Evolutionary conservation across 2,888 invertebrate species (phyloP).

Genomic region (Spialia ferax): DNA sequence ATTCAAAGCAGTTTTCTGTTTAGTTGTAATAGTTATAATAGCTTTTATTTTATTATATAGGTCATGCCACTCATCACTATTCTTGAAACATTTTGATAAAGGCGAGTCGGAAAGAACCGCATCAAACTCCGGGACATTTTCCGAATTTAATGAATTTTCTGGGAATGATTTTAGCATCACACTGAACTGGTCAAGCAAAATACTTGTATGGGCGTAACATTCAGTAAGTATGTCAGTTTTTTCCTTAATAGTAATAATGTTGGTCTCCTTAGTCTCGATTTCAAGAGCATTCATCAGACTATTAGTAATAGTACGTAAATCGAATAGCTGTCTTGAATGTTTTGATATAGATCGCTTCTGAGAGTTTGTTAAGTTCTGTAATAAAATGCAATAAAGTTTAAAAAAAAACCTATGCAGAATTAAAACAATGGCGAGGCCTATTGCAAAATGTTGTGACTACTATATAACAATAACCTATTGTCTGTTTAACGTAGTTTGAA

Average conservation of each 20-base stretch:
- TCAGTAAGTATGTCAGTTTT: slow-evolving; percentile 75
- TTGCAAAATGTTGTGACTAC: not conserved
- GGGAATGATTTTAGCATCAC: slow-evolving; percentile 87
- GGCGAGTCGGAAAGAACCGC: slow-evolving; percentile 67
- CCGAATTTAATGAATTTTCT: slow-evolving; percentile 56
- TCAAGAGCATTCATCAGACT: slow-evolving; percentile 68
- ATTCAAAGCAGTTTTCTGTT: slow-evolving; percentile 68
- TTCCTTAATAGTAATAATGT: slow-evolving; percentile 65
- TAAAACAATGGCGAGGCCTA: not conserved
- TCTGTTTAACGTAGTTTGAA: too few species aligned
- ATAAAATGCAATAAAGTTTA: slow-evolving; percentile 45
- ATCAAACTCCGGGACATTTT: slow-evolving; percentile 71
- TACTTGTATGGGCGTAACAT: slow-evolving; percentile 79
- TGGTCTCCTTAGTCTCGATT: slow-evolving; percentile 58
- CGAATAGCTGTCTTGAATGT: slow-evolving; percentile 85
- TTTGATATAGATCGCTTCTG: slow-evolving; percentile 89
- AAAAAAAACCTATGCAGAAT: not conserved
- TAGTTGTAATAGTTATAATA: slow-evolving; percentile 64
- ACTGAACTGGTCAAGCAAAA: slow-evolving; percentile 89
- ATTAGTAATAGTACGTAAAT: slow-evolving; percentile 82
- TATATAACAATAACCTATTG: too few species aligned
- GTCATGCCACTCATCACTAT: slow-evolving; percentile 72
- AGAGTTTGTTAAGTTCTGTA: slow-evolving; percentile 87
- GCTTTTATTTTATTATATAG: slow-evolving; percentile 65
- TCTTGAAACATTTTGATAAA: slow-evolving; percentile 70